Percentiles rank a stretch among this genome's conserved stretches.
Evolutionary conservation across 2,797 vertebrate genomes (phyloP).

Genomic region (Pogoniulus pusillus): DNA sequence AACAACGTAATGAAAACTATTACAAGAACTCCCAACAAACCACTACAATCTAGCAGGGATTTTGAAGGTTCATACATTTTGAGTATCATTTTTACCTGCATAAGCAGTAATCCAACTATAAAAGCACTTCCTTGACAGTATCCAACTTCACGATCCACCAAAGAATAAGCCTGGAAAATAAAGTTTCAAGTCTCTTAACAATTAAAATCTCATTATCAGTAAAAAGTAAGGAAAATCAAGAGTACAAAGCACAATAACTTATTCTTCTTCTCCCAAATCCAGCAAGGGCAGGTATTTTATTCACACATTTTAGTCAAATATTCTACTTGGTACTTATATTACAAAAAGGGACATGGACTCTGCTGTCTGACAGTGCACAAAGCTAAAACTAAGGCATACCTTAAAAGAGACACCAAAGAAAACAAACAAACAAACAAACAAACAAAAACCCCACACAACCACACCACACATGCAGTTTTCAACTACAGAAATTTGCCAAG

Average conservation of each 20-base stretch:
- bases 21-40: neutral
- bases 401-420: neutral
- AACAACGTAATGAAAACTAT: neutral
- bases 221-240: neutral
- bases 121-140: constrained; percentile 99
- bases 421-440: no score
- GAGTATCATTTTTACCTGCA: constrained; percentile 87
- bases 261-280: neutral
- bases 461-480: neutral
- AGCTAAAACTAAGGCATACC: neutral
- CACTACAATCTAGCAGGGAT: neutral
- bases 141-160: constrained; percentile 97
- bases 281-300: neutral
- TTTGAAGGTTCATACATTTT: neutral
- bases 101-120: constrained; percentile 96
- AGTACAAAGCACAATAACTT: neutral
- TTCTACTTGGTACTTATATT: neutral
- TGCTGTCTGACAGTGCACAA: neutral
- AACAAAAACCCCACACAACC: no score
- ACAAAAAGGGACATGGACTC: neutral
- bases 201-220: neutral
- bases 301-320: neutral
- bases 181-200: constrained; percentile 30
- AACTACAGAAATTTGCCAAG: neutral
- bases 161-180: constrained; percentile 90